Evolutionary conservation across 35 echinoderm and acorn worm species (phyloP), one percentile per base, ranked within the genome.

Genomic region (Acanthaster planci): DNA sequence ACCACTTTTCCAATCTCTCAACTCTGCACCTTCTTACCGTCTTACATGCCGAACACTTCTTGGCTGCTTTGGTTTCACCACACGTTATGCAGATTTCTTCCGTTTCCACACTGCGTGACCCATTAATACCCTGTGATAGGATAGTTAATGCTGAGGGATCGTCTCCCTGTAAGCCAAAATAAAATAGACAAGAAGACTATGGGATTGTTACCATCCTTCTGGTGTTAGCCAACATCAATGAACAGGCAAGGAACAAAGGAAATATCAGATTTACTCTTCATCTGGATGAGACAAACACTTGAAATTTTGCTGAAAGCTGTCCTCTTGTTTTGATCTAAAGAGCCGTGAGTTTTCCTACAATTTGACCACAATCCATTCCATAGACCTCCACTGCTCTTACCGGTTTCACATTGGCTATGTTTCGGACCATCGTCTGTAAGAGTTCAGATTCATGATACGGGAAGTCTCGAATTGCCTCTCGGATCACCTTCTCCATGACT

Each of bases 41-140:
- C 89, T 99, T 99, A 78, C 96, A 99, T 5, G 92, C 92, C 40
- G 96, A 99, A 29, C 96, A 99, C 80, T 89, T 99, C 83, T 99
- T 93, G 52, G 80, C 77, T 52, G 96, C 96, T 35, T 89, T 94
- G 18, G 85, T 23, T 47, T 93, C 86, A 38, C 92, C 92, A 78
- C 91, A 93, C 18, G 95, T 86, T 23, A 52, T 39, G 56, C 96
- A 99, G 15, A 84, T 79, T 5, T 86, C 87, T 14, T 87, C 92
- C 21, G 77, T 75, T 27, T 93, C 85, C 17, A 94, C 84, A 55
- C 92, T 99, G 26, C 92, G 88, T n/a, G 82, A 84, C 67, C 96
- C 96, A 44, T 99, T 99, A 39, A 99, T 89, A 22, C 77, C 92
- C 57, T 99, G 96, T 21, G 92, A 89, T 14, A 99, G 67, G 31